Conservation (phyloP, 2,797 vertebrate genomes). For the Scolopax bukidnonensis region DNA sequence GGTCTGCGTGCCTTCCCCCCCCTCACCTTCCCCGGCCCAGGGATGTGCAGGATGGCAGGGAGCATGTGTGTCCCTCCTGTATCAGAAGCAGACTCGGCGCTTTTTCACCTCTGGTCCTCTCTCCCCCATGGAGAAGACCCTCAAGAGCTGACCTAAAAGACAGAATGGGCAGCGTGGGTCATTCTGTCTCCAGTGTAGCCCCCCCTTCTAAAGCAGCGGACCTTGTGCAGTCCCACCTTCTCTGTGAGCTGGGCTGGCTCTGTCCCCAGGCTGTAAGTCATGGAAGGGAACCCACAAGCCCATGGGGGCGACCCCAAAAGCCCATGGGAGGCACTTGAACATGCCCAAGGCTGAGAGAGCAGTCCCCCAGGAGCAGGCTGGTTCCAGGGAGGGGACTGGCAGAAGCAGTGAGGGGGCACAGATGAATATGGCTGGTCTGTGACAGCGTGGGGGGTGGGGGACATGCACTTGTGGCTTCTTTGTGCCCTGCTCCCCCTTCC, state of each 20-base stretch:
- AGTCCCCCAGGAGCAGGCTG: background rate
- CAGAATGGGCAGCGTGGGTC: fast-evolving
- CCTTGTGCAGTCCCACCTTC: fast-evolving
- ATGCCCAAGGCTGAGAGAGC: fast-evolving
- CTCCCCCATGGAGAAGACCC: fast-evolving
- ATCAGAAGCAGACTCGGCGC: fast-evolving
- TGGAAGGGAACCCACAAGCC: background rate
- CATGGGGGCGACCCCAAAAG: fast-evolving
- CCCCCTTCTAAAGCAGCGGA: fast-evolving
- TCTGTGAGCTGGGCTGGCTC: background rate
- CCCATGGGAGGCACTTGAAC: background rate
- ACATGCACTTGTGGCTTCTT: fast-evolving
- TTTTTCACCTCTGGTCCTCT: background rate
- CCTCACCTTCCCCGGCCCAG: no score
- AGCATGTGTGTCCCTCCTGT: fast-evolving
- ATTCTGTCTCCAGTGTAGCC: fast-evolving
- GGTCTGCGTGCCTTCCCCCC: no score
- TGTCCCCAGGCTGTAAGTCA: background rate
- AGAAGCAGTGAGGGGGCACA: fast-evolving
- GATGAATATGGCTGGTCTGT: background rate
- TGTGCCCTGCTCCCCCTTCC: background rate
- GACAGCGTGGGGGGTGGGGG: background rate
- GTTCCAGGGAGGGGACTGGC: background rate
- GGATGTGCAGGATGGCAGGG: background rate
- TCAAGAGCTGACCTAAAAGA: background rate